A percentile compares a stretch with the other conserved stretches of the same genome.
phyloP scores from a whole-genome alignment of 1,140 invertebrate genomes.

The Drosophila hydei region DNA sequence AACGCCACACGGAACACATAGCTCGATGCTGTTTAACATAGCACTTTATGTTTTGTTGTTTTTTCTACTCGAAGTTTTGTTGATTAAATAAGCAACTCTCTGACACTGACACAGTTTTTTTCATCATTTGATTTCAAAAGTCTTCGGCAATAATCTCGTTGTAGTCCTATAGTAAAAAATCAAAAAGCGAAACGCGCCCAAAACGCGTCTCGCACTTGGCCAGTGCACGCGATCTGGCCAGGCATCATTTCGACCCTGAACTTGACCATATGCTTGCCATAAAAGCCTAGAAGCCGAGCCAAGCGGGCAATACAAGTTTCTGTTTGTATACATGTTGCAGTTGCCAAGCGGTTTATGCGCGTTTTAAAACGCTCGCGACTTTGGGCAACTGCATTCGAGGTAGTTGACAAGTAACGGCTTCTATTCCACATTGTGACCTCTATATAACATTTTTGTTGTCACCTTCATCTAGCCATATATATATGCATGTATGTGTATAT shows the following conservation, averaged over 20 bases:
- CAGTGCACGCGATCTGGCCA: slow-evolving; percentile 16
- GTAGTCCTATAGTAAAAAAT: slow-evolving; percentile 1
- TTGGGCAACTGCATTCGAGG: slow-evolving; percentile 12
- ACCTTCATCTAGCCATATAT: slow-evolving; percentile 39
- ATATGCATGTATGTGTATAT: slow-evolving; percentile 2
- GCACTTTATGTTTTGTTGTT: slow-evolving; percentile 61
- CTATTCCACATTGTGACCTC: slow-evolving; percentile 35
- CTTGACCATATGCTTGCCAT: slow-evolving; percentile 50
- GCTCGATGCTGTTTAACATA: slow-evolving; percentile 56
- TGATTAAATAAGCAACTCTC: slow-evolving; percentile 43
- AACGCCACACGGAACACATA: slow-evolving; percentile 46
- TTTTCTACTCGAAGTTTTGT: slow-evolving; percentile 2
- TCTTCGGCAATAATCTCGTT: slow-evolving; percentile 48
- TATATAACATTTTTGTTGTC: slow-evolving; percentile 18
- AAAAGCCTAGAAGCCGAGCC: slow-evolving; percentile 18
- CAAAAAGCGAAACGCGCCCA: slow-evolving; percentile 24
- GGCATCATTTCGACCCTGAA: slow-evolving; percentile 49
- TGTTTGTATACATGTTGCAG: slow-evolving; percentile 5
- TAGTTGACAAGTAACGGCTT: slow-evolving; percentile 12
- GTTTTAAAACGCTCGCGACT: slow-evolving; percentile 29
- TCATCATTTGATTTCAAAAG: slow-evolving; percentile 4
- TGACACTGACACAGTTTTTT: slow-evolving; percentile 65
- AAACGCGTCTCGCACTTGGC: slow-evolving; percentile 17
- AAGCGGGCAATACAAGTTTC: slow-evolving; percentile 31
- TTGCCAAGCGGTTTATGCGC: slow-evolving; percentile 5